Conservation (phyloP, 2,888 invertebrate species). For the Temnothorax ravouxi region DNA sequence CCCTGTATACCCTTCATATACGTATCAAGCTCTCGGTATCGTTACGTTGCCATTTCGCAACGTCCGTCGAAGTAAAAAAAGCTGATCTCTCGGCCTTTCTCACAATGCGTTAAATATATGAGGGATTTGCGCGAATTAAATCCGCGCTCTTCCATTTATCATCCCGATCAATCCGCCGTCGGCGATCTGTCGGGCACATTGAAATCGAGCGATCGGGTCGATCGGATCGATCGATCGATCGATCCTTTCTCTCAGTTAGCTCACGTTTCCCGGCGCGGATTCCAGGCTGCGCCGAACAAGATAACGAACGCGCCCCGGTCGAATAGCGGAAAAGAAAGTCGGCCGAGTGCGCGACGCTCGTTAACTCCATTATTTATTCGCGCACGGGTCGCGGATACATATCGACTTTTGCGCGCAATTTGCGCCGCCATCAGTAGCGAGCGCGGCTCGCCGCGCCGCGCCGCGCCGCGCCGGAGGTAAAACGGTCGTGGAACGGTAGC, state of each 20-base stretch:
- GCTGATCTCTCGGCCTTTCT: neutral
- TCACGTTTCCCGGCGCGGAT: constrained; percentile 41
- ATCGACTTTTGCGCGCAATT: constrained; percentile 52
- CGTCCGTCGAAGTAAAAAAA: neutral
- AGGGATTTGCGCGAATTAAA: constrained; percentile 32
- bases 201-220: constrained; percentile 32
- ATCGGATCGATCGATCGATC: constrained; percentile 48
- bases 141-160: constrained; percentile 44
- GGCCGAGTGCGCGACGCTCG: constrained; percentile 59
- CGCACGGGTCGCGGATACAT: constrained; percentile 42
- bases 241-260: constrained; percentile 53
- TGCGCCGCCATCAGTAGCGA: constrained; percentile 24
- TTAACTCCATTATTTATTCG: constrained; percentile 70
- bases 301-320: constrained; percentile 22
- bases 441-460: too few relatives aligned
- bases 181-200: constrained; percentile 45
- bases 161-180: constrained; percentile 43
- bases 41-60: neutral
- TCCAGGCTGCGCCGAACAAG: constrained; percentile 41
- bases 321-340: constrained; percentile 61
- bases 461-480: neutral
- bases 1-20: neutral
- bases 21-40: constrained; percentile 3
- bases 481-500: constrained; percentile 34
- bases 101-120: constrained; percentile 5